Base-by-base conservation (phyloP, 2,888 invertebrate species). In the Caenorhabditis sp. region DNA sequence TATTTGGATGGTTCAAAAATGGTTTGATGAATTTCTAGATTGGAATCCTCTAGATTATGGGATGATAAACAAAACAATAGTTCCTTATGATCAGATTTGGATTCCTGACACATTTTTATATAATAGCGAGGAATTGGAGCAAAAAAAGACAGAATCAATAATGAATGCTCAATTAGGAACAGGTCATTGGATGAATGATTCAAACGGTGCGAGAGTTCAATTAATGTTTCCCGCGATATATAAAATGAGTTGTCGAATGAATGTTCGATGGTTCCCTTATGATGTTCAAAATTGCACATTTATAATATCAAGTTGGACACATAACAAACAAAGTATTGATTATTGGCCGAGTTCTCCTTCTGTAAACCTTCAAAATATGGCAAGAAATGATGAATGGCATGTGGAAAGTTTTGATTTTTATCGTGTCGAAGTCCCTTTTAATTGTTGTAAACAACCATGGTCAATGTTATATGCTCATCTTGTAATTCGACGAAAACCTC, bases 11-110 rank as follows among this genome's bases (percentile, higher is more conserved):
- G 86, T 86, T 20, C 82, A 90, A 88, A 86, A 88, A 62, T 90
- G 90, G 90, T 86, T 86, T 27, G 90, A 90, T 76, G 85, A 88
- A 61, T 88, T 89, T 54, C 71, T 90, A 21, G 85, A 86, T 63
- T 90, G 90, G 90, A 85, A 89, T 73, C 89, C 90, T 8, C 57
- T 57, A 14, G 79, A 86, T 20, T 86, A 84, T 65, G 86, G 85
- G 25, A 77, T 83, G 78, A 86, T 90, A 31, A 88, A 88, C 61
- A 87, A 87, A 52, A 88, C 85, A 0, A 87, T 87, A 31, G 78
- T 87, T 25, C 87, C 87, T 7, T 83, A 82, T 59, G 57, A 83
- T 26, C 81, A 86, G 25, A 78, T 87, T 12, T 87, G 87, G 87
- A 78, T 85, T n/a, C 88, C 88, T 14, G 88, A 88, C 68, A 87